These are phyloP conservation scores for Stenchaetothrips biformis DNA, from an alignment of 2,888 invertebrate species.

Conservation along the genomic window DNA sequence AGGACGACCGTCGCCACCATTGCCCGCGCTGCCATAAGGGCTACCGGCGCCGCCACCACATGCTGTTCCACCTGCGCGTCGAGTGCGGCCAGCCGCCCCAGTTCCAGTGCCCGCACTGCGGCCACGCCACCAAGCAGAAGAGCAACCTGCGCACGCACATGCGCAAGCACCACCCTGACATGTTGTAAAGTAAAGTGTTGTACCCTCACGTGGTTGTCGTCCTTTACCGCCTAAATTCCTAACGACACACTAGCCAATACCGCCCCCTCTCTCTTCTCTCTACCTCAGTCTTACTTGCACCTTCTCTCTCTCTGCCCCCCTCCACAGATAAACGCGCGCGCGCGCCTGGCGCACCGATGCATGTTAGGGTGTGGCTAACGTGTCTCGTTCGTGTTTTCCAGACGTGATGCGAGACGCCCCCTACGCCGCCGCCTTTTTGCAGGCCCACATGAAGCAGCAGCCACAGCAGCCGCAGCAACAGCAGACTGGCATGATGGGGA, in stretches of 20 bases:
- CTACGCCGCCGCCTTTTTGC: neutral
- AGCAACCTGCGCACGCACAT: conserved; percentile 33
- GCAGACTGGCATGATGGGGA: neutral
- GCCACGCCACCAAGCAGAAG: conserved; percentile 32
- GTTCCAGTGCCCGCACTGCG: conserved; percentile 37
- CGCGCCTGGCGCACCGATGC: too few species aligned
- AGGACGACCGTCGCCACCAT: conserved; percentile 24
- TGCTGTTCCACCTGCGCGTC: conserved; percentile 33
- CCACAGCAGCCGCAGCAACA: neutral
- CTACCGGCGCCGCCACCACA: conserved; percentile 35
- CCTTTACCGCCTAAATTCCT: too few species aligned
- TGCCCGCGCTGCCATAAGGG: conserved; percentile 40
- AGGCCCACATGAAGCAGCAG: neutral
- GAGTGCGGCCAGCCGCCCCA: conserved; percentile 40
- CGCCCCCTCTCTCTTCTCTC: too few species aligned
- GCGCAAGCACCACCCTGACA: neutral
- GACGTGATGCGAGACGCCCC: neutral
- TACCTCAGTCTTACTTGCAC: too few species aligned
- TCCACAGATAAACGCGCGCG: too few species aligned
- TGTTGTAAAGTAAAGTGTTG: neutral
- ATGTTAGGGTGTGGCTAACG: too few species aligned
- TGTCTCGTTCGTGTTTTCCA: neutral
- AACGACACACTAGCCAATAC: too few species aligned
- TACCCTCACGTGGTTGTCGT: too few species aligned
- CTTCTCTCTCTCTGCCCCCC: too few species aligned